phyloP scores from a whole-genome alignment of 2,888 invertebrate genomes.

The Argynnis bischoffii region DNA sequence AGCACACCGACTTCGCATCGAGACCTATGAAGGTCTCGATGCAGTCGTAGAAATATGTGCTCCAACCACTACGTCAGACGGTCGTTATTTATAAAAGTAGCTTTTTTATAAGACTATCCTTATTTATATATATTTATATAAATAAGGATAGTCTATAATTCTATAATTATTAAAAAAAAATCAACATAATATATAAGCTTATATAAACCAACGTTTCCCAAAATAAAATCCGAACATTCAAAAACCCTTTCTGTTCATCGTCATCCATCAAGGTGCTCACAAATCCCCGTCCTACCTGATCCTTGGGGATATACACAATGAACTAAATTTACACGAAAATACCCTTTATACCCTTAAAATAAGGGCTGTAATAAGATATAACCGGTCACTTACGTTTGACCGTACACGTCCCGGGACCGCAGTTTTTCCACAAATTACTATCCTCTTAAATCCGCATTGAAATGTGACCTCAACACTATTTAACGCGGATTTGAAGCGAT shows the following conservation, averaged over 20 bases:
- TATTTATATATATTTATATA: no score
- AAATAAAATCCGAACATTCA: conserved; percentile 21
- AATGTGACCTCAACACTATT: conserved; percentile 39
- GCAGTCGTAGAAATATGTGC: no score
- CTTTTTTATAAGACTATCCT: no score
- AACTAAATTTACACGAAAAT: conserved; percentile 5
- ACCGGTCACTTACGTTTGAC: conserved; percentile 21
- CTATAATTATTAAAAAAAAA: background rate
- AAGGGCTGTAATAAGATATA: conserved; percentile 22
- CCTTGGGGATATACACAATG: conserved; percentile 34
- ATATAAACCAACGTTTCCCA: conserved; percentile 17
- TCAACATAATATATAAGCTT: background rate
- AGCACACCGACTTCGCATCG: no score
- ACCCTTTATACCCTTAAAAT: conserved; percentile 11
- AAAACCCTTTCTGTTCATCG: conserved; percentile 35
- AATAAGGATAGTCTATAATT: no score
- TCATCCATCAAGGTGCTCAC: conserved; percentile 56
- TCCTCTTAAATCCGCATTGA: conserved; percentile 43
- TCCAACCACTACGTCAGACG: no score
- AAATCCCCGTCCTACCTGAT: conserved; percentile 50
- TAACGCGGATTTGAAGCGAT: conserved; percentile 26
- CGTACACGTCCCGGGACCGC: conserved; percentile 38
- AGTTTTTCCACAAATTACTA: conserved; percentile 48
- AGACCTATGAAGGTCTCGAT: no score
- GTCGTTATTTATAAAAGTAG: no score